Evolutionary conservation across 2,888 invertebrate species (phyloP).

Genomic region (Arctia plantaginis): DNA sequence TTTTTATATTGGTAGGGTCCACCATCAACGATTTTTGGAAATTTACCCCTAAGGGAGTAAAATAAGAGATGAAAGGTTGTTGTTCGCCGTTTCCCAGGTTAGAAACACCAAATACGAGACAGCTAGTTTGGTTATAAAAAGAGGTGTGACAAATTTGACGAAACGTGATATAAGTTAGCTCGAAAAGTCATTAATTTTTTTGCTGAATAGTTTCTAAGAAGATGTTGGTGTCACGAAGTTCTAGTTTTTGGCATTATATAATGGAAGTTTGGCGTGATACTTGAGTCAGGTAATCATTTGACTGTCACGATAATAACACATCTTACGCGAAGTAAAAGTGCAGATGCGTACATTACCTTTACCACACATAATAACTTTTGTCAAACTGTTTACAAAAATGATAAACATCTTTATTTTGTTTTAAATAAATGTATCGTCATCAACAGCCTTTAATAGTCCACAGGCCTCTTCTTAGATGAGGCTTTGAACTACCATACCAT

Average conservation of each 20-base stretch:
- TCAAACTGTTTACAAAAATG: background rate
- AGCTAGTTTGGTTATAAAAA: background rate
- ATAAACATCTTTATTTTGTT: background rate
- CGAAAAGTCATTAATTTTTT: background rate
- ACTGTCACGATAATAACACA: background rate
- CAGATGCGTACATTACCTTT: too few relatives aligned
- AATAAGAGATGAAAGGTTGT: background rate
- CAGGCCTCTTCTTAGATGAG: too few relatives aligned
- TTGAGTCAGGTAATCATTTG: background rate
- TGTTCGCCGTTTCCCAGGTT: too few relatives aligned
- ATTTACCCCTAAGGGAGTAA: background rate
- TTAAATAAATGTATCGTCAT: too few relatives aligned
- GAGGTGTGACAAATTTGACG: background rate
- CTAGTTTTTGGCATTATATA: background rate
- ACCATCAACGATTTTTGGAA: too few relatives aligned
- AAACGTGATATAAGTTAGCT: background rate
- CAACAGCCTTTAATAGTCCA: too few relatives aligned
- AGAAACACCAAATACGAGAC: too few relatives aligned
- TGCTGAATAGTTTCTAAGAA: background rate
- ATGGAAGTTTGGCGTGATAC: background rate
- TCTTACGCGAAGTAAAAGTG: background rate
- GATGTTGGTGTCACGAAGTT: background rate
- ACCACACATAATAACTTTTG: background rate
- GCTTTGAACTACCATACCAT: too few relatives aligned
- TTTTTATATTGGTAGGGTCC: too few relatives aligned